Evolutionary conservation across 1,140 invertebrate species (phyloP).

Genomic region (Heliconius hewitsoni): DNA sequence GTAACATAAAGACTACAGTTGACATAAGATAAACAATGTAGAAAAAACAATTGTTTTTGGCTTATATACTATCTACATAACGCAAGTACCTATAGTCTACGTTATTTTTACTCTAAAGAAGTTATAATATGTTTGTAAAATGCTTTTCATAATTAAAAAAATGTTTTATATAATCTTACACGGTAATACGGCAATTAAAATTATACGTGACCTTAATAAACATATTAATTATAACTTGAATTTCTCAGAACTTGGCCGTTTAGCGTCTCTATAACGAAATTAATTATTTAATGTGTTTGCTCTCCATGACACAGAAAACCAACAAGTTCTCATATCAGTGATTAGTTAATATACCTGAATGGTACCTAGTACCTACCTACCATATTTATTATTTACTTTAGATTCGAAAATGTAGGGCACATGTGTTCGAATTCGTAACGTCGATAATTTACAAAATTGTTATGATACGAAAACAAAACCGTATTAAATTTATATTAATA

Average conservation of each 20-base stretch:
- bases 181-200: background rate
- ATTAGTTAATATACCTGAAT: slow-evolving; percentile 27
- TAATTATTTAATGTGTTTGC: slow-evolving; percentile 56
- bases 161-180: background rate
- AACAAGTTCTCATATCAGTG: slow-evolving; percentile 54
- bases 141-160: background rate
- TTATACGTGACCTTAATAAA: slow-evolving; percentile 3
- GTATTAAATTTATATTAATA: background rate
- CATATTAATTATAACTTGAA: slow-evolving; percentile 12
- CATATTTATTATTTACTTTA: slow-evolving; percentile 39
- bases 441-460: background rate
- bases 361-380: background rate
- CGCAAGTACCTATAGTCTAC: too few relatives aligned
- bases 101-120: background rate
- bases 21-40: too few relatives aligned
- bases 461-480: slow-evolving; percentile 1
- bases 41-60: too few relatives aligned
- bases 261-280: slow-evolving; percentile 33
- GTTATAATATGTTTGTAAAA: background rate
- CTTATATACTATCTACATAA: too few relatives aligned
- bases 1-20: too few relatives aligned
- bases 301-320: slow-evolving; percentile 68
- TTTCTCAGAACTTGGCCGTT: slow-evolving; percentile 30
- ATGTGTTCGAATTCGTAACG: slow-evolving; percentile 41
- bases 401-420: slow-evolving; percentile 54